phyloP scores from a whole-genome alignment of 1,140 invertebrate species.

The Akabosia matsudoensis region DNA sequence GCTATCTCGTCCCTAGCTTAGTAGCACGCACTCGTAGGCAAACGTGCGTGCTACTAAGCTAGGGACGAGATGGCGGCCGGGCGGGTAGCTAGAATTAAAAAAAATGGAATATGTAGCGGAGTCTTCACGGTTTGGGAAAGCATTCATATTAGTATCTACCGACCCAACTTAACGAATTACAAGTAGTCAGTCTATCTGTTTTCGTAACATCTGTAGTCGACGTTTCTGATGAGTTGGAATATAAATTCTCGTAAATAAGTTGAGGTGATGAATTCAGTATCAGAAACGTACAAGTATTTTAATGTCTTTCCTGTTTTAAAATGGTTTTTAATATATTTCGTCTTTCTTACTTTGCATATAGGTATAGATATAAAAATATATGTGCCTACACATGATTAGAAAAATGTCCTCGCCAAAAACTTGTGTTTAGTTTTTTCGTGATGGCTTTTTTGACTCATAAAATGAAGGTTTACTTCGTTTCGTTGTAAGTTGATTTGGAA shows the following conservation, averaged over 20 bases:
- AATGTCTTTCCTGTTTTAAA: background rate
- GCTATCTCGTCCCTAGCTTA: no score
- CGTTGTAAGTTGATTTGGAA: background rate
- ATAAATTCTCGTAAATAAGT: conserved; percentile 8
- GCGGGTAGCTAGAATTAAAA: no score
- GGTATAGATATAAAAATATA: background rate
- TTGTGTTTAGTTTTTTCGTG: background rate
- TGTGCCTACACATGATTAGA: background rate
- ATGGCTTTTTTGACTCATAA: background rate
- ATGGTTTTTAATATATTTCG: background rate
- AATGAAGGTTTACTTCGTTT: background rate
- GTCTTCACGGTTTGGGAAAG: no score
- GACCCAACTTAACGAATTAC: background rate
- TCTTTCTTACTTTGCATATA: background rate
- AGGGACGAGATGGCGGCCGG: no score
- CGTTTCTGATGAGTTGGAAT: conserved; percentile 2
- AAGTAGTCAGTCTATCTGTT: background rate
- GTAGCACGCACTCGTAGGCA: no score
- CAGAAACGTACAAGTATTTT: background rate
- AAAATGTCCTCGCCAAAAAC: conserved; percentile 7
- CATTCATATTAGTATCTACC: no score
- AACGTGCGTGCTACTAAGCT: no score
- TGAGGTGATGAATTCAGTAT: conserved; percentile 3
- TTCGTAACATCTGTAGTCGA: no score
- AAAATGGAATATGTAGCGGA: no score